Conservation (phyloP, 2,113 vertebrate genomes). For the Cathartes aura region DNA sequence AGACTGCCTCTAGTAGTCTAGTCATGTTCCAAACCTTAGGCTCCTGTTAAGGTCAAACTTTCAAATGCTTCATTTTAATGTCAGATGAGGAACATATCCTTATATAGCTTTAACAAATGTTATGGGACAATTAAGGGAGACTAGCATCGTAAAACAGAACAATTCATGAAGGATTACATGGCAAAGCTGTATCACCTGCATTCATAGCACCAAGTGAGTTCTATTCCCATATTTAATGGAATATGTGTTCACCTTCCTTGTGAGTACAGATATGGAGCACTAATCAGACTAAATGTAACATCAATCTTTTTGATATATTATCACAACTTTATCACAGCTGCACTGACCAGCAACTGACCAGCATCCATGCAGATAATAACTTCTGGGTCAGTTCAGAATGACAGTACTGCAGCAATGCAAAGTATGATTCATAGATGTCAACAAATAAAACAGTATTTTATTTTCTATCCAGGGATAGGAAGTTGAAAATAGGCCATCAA, state of each 20-base stretch:
- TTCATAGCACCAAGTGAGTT: neutral
- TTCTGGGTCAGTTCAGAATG: neutral
- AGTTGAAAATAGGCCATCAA: neutral
- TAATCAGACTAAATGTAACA: neutral
- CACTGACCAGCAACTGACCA: neutral
- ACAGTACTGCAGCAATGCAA: neutral
- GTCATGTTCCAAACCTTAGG: neutral
- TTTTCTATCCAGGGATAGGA: neutral
- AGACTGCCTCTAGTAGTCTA: neutral
- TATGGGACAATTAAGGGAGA: neutral
- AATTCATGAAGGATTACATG: neutral
- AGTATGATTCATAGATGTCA: neutral
- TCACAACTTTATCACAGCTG: neutral
- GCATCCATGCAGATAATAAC: neutral
- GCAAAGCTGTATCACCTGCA: neutral
- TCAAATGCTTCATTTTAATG: neutral
- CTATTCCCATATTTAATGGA: neutral
- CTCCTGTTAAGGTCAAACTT: neutral
- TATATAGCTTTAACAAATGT: neutral
- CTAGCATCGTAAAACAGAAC: neutral
- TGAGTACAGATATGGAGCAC: neutral
- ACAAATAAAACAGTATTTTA: neutral
- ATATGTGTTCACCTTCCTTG: rapidly evolving
- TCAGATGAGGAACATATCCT: neutral
- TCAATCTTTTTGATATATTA: neutral